Evolutionary conservation across 2,797 vertebrate species (phyloP).

Genomic region (Chiloscyllium punctatum): DNA sequence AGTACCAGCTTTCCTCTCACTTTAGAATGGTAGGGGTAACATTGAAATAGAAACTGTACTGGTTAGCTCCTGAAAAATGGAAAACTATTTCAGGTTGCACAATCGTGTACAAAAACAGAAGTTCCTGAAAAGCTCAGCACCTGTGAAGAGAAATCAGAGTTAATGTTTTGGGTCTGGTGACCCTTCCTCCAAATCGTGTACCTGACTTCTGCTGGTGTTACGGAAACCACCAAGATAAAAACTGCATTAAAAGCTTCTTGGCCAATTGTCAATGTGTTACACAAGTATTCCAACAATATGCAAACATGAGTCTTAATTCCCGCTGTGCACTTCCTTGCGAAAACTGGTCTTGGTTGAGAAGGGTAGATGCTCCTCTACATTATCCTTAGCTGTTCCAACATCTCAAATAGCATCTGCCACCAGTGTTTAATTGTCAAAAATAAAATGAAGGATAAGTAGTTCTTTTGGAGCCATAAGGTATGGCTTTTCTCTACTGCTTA

Average conservation of each 20-base stretch:
- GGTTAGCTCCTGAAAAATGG: not conserved
- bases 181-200: not conserved
- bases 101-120: not conserved
- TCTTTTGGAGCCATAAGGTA: not conserved
- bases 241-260: not conserved
- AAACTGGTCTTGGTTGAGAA: not conserved
- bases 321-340: not conserved
- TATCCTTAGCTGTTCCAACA: not conserved
- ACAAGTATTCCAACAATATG: not conserved
- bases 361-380: not conserved
- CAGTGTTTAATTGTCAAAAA: too few relatives aligned
- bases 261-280: not conserved
- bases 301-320: not conserved
- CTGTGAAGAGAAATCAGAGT: too few relatives aligned
- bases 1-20: not conserved
- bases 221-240: not conserved
- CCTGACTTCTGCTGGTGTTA: not conserved
- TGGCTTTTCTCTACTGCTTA: not conserved
- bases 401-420: too few relatives aligned
- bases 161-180: too few relatives aligned
- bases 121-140: too few relatives aligned
- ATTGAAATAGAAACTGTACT: not conserved
- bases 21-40: not conserved
- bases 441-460: not conserved
- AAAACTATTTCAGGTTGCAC: not conserved